Base-by-base conservation (phyloP, 2,888 invertebrate genomes). In the Megalurothrips usitatus region DNA sequence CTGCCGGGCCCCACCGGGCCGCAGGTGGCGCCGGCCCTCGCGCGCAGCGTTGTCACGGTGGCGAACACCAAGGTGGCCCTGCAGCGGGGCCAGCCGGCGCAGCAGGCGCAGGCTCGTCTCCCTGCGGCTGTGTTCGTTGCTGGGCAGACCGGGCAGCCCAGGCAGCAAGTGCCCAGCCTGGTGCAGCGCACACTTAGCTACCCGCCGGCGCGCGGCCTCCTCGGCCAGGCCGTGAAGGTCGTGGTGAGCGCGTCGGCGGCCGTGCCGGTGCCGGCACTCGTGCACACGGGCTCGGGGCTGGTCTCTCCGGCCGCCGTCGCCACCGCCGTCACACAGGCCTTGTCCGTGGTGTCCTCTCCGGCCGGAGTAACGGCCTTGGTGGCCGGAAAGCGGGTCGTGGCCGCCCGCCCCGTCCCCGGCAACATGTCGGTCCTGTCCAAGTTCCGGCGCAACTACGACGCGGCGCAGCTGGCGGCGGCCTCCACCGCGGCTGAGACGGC, bases 81-180 rank as follows among this genome's bases (percentile, higher is more conserved):
- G 14, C 19, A n/a, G 14, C 58, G 17, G 58, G 14, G 14, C 34
- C 34, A 43, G 34, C 3, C 34, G 34, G 34, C 34, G 34, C 34
- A 43, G 3, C 58, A 2, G 34, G 34, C 34, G 34, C 34, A 43
- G 3, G 14, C 6, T 43, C 34, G 34, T 2, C 34, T 43, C 6
- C 34, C 34, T 75, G 68, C 68, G 68, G 68, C 68, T 75, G 68
- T 75, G 68, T 26, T 75, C 23, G 8, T 75, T 75, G 68, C 68
- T 75, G 68, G 68, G 68, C 68, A 10, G 26, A 26, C 68, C 23
- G 68, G 23, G 68, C 68, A 75, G 68, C 68, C 12, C 11, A 75
- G 68, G 68, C 68, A 23, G 68, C 68, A n/a, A 10, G 26, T 75
- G 68, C 68, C 68, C 23, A 10, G 23, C 23, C 68, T 75, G 23